These are phyloP conservation scores for Benthosema pterotum DNA, from an alignment of 2,797 vertebrate species.

Conservation along the genomic window DNA sequence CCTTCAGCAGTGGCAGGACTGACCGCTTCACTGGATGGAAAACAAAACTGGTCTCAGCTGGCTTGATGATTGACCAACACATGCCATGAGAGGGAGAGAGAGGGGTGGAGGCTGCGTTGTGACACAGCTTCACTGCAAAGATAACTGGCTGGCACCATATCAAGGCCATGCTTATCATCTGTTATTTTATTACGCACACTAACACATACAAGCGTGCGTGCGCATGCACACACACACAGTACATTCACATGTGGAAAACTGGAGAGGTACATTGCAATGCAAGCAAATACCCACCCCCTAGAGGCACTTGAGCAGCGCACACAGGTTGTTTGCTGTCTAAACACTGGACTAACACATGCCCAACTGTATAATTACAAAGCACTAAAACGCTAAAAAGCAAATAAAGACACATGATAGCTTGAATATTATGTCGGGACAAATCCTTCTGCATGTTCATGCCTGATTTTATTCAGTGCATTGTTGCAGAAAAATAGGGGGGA, in stretches of 20 bases:
- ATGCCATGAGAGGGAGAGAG: constrained; percentile 17
- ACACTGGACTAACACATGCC: constrained; percentile 3
- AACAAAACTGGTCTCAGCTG: constrained; percentile 65
- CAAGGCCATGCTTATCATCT: constrained; percentile 29
- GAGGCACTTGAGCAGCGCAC: constrained; percentile 4
- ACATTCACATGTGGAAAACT: no score
- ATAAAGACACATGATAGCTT: constrained; percentile 22
- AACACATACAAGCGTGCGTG: not conserved
- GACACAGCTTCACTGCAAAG: constrained; percentile 24
- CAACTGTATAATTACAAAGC: not conserved
- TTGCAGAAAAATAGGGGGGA: constrained; percentile 1
- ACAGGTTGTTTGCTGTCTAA: not conserved
- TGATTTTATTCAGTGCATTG: constrained; percentile 4
- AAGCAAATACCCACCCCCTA: not conserved
- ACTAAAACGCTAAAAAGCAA: constrained; percentile 9
- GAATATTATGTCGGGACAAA: not conserved
- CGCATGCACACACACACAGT: not conserved
- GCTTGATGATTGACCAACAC: constrained; percentile 21
- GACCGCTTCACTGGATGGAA: constrained; percentile 27
- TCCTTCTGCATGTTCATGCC: not conserved
- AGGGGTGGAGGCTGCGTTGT: not conserved
- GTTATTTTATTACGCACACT: constrained; percentile 6
- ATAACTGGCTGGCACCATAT: constrained; percentile 42
- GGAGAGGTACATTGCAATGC: constrained; percentile 7
- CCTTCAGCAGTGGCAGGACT: constrained; percentile 31